Percentiles rank a stretch among this genome's conserved stretches.
phyloP scores from a whole-genome alignment of 2,888 invertebrate genomes.

The Scaptodrosophila latifasciaeformis region DNA sequence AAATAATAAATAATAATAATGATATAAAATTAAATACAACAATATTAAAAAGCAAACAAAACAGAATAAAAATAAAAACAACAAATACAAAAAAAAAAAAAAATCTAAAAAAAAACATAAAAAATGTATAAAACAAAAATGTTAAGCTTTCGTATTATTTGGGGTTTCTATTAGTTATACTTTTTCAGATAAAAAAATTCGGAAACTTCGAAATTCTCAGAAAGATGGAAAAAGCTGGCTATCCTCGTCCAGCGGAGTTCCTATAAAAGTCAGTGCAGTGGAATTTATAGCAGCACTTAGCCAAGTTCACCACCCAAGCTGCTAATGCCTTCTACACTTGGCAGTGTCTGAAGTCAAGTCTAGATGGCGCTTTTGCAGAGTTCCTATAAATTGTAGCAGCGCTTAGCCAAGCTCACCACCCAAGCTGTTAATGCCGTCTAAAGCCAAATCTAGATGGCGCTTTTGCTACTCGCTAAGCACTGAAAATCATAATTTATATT shows the following conservation, averaged over 20 bases:
- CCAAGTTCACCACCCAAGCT: neutral
- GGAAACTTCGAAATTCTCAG: too few relatives aligned
- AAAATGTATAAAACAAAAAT: too few relatives aligned
- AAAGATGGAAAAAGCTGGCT: too few relatives aligned
- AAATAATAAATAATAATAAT: slow-evolving; percentile 37
- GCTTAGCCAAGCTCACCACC: slow-evolving; percentile 7
- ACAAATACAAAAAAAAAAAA: slow-evolving; percentile 34
- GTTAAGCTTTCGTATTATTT: too few relatives aligned
- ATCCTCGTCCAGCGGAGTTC: too few relatives aligned
- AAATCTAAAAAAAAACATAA: too few relatives aligned
- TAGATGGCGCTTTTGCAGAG: slow-evolving; percentile 1
- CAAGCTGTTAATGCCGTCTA: neutral
- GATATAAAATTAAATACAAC: slow-evolving; percentile 58
- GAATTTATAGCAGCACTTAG: slow-evolving; percentile 29
- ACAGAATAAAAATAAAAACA: slow-evolving; percentile 40
- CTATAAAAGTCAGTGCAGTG: too few relatives aligned
- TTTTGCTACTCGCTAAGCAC: neutral
- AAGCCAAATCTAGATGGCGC: slow-evolving; percentile 1
- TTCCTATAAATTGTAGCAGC: too few relatives aligned
- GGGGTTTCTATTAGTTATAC: too few relatives aligned
- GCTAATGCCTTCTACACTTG: too few relatives aligned
- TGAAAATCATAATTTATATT: slow-evolving; percentile 3
- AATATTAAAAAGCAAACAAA: slow-evolving; percentile 57
- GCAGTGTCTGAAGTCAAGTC: neutral
- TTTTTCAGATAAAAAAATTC: too few relatives aligned